Evolutionary conservation across 2,113 vertebrate species (phyloP), one percentile per base, ranked within the genome.

Genomic region (Talpa occidentalis): DNA sequence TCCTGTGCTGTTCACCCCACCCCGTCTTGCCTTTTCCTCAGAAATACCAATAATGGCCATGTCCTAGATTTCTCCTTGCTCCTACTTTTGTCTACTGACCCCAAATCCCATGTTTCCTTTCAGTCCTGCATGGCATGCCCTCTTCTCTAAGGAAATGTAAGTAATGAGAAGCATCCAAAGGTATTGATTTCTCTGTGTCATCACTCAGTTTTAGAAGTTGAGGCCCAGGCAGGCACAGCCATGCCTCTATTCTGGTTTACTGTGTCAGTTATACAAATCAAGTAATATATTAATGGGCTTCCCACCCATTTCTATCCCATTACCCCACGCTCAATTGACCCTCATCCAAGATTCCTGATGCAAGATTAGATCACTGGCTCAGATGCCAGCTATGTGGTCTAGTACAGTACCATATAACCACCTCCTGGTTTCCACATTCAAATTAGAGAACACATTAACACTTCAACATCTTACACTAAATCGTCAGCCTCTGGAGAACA

Each of bases 401-500:
- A 47, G 28, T 21, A 11, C 47, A 6, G 47, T 84, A 62, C 3
- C 62, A 30, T 5, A 22, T 60, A 78, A 79, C 17, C 56, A 76
- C 9, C 40, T 83, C 91, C 77, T 67, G 30, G 52, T 47, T 67
- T 47, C 59, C 26, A 70, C 35, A 40, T 67, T 76, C 78, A 89
- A 94, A 88, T 73, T 37, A 93, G 78, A 49, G 47, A 92, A 67
- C n/a, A 37, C 49, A 21, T 88, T 93, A 84, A 60, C 32, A 88
- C 19, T 44, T 74, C 60, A 56, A 52, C n/a, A 86, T 67, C 60
- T 32, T 72, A 9, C 59, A n/a, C 11, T 73, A 85, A 84, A 76
- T 93, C 72, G 6, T 69, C 40, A 69, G 60, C 42, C 62, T 83
- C 17, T 22, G 17, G 49, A 47, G n/a, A 90, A 60, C 0, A 77